Base-by-base conservation (phyloP, 1,140 invertebrate genomes). In the Mercenaria mercenaria region DNA sequence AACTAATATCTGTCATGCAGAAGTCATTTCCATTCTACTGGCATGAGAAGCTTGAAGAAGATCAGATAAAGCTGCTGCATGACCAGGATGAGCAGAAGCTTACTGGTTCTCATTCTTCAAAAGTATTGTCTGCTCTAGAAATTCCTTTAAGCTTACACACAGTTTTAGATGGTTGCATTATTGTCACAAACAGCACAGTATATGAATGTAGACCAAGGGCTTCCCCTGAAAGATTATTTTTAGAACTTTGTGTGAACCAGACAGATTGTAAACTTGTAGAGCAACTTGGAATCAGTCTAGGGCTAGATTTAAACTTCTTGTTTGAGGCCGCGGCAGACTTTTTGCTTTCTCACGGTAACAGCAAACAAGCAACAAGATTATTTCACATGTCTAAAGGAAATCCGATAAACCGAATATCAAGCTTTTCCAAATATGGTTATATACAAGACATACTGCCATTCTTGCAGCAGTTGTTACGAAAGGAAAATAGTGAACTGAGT, bases 271-370 rank as follows among this genome's bases (percentile, higher is more conserved):
- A 79, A 13, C 29, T 91, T 50, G 93, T 95, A 15, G 95, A 96
- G 80, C 93, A 94, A 61, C 84, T 96, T 47, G 95, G 94, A 23
- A 94, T 95, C 37, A 95, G 95, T 90, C 89, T 96, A 32, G 93
- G 95, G 39, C 95, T 98, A 10, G 97, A 98, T 94, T 96, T 97
- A 20, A 97, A 97, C 92, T 96, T 97, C 83, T 96, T 98, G 67
- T 96, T 98, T 85, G 98, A 98, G 96, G 96, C 96, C 93, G 97
- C 97, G 34, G 98, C 97, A 32, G 97, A 98, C 95, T 96, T 97
- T 92, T 96, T 97, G 91, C 95, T 98, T 76, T 96, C 96, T 6
- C 97, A 97, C 79, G 97, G 97, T 56, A 96, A 97, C 82, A 97
- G 97, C 92, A 96, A 97, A 64, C 97, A 97, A 93, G 97, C 98